Percentiles rank a stretch among this genome's conserved stretches.
phyloP scores from a whole-genome alignment of 1,140 invertebrate genomes.

The Zaprionus kolodkinae region DNA sequence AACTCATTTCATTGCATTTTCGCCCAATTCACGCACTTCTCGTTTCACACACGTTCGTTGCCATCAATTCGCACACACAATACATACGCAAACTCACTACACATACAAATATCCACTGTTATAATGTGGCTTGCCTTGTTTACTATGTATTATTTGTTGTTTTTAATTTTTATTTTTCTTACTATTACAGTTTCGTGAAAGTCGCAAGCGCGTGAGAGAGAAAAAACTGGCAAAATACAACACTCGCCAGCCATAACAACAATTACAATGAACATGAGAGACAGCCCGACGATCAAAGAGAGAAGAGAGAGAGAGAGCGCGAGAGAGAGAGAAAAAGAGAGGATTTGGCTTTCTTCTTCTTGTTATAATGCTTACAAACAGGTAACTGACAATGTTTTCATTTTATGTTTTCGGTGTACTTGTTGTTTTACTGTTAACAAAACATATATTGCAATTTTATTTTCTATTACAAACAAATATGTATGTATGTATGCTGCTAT shows the following conservation, averaged over 20 bases:
- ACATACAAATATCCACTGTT: conserved; percentile 35
- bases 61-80: conserved; percentile 40
- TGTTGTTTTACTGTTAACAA: neutral
- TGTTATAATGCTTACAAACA: conserved; percentile 7
- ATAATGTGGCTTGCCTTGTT: conserved; percentile 59
- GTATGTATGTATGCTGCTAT: neutral
- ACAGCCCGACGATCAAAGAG: conserved; percentile 24
- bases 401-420: neutral
- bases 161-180: conserved; percentile 40
- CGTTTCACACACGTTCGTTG: conserved; percentile 43
- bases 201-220: conserved; percentile 48
- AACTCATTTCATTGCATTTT: conserved; percentile 42
- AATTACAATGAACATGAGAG: conserved; percentile 46
- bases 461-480: conserved; percentile 1
- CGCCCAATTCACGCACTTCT: conserved; percentile 36
- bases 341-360: conserved; percentile 20
- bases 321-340: neutral
- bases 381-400: neutral
- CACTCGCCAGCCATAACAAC: conserved; percentile 68
- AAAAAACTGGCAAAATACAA: conserved; percentile 59
- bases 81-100: neutral
- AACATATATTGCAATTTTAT: conserved; percentile 3
- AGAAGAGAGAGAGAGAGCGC: conserved; percentile 13
- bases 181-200: conserved; percentile 69
- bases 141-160: conserved; percentile 52